phyloP scores from a whole-genome alignment of 2,113 vertebrate species.

The Chlorodrepanis virens region DNA sequence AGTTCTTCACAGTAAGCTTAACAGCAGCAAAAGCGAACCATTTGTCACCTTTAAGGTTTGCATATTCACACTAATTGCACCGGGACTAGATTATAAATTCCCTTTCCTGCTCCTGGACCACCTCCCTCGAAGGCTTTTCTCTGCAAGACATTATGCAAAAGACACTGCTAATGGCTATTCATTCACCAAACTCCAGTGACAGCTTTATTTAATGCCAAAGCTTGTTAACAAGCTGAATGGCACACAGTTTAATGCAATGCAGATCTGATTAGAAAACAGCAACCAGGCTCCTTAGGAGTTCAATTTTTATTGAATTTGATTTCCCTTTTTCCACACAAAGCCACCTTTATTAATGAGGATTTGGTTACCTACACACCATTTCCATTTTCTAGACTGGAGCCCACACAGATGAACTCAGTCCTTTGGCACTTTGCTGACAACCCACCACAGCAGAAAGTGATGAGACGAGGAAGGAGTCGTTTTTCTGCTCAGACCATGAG shows the following conservation, averaged over 20 bases:
- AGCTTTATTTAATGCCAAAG: conserved; percentile 77
- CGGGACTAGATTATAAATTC: conserved; percentile 57
- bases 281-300: conserved; percentile 63
- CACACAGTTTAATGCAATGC: conserved; percentile 75
- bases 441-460: neutral
- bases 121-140: conserved; percentile 54
- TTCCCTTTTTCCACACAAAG: conserved; percentile 56
- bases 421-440: neutral
- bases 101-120: conserved; percentile 60
- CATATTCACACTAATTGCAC: conserved; percentile 67
- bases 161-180: conserved; percentile 70
- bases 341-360: conserved; percentile 38
- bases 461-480: neutral
- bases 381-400: neutral
- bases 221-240: conserved; percentile 83
- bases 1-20: neutral
- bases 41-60: conserved; percentile 64
- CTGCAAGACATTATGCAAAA: conserved; percentile 63
- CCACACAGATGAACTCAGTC: neutral
- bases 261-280: conserved; percentile 81
- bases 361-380: neutral
- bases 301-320: conserved; percentile 24
- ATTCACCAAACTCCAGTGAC: conserved; percentile 66
- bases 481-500: neutral
- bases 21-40: conserved; percentile 14